Conservation (phyloP, 2,797 vertebrate genomes). For the Chloroceryle amazona region DNA sequence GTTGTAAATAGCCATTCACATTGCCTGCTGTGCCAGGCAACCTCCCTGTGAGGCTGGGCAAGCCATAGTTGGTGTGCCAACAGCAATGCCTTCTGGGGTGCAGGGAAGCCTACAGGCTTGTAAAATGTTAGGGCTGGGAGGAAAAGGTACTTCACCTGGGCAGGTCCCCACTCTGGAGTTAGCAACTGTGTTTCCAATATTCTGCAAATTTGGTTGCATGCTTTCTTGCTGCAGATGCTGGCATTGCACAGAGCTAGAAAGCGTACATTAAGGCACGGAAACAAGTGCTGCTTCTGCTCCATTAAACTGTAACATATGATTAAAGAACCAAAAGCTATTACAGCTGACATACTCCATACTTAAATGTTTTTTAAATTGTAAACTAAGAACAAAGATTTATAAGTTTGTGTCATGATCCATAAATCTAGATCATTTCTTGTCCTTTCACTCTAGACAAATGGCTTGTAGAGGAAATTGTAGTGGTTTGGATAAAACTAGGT, state of each 20-base stretch:
- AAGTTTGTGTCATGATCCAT: slow-evolving; percentile 17
- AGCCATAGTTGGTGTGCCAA: background rate
- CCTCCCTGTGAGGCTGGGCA: background rate
- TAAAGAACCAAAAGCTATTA: slow-evolving; percentile 17
- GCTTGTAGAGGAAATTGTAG: slow-evolving; percentile 60
- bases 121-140: background rate
- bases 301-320: background rate
- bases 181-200: background rate
- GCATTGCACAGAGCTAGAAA: background rate
- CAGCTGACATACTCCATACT: background rate
- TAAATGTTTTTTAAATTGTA: slow-evolving; percentile 22
- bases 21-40: background rate
- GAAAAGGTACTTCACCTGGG: background rate
- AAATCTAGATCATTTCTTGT: slow-evolving; percentile 23
- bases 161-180: background rate
- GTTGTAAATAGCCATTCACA: background rate
- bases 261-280: background rate
- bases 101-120: background rate
- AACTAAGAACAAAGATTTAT: slow-evolving; percentile 39
- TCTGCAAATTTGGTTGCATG: background rate
- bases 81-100: background rate
- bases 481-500: slow-evolving; percentile 48
- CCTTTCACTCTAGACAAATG: slow-evolving; percentile 46
- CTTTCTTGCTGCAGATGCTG: background rate
- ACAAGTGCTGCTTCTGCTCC: background rate